These are phyloP conservation scores for Diachasmimorpha longicaudata DNA, from an alignment of 1,140 invertebrate species.

Conservation along the genomic window DNA sequence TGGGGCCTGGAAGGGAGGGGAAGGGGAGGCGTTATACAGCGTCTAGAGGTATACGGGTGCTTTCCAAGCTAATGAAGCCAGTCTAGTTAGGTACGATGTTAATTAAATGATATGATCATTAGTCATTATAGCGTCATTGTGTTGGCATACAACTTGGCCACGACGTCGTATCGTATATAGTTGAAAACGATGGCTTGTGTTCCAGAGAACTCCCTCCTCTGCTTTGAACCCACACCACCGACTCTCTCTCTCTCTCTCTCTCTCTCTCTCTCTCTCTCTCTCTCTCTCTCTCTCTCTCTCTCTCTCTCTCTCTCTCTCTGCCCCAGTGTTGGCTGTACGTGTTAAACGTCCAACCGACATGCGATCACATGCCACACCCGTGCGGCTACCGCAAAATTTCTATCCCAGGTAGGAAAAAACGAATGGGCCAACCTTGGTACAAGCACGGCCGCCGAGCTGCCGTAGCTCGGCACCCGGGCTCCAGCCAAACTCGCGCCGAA, in stretches of 20 bases:
- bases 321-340: conserved; percentile 28
- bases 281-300: too few species aligned
- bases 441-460: too few species aligned
- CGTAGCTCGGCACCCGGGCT: too few species aligned
- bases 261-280: too few species aligned
- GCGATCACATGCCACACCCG: conserved; percentile 38
- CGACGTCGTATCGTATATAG: conserved; percentile 21
- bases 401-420: too few species aligned
- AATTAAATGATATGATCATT: conserved; percentile 65
- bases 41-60: conserved; percentile 6
- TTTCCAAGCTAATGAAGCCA: conserved; percentile 55
- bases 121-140: conserved; percentile 61
- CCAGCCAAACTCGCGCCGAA: too few species aligned
- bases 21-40: not conserved
- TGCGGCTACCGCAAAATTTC: conserved; percentile 45
- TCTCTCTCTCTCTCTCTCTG: too few species aligned
- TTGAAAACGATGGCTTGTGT: conserved; percentile 1
- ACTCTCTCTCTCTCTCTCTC: conserved; percentile 7
- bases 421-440: too few species aligned
- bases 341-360: conserved; percentile 41
- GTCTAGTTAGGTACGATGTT: conserved; percentile 59
- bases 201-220: not conserved
- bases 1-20: too few species aligned
- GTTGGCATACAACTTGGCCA: conserved; percentile 39
- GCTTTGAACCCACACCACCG: too few species aligned